Evolutionary conservation across 2,888 invertebrate species (phyloP), one percentile per base, ranked within the genome.

Genomic region (Calameuta filiformis): DNA sequence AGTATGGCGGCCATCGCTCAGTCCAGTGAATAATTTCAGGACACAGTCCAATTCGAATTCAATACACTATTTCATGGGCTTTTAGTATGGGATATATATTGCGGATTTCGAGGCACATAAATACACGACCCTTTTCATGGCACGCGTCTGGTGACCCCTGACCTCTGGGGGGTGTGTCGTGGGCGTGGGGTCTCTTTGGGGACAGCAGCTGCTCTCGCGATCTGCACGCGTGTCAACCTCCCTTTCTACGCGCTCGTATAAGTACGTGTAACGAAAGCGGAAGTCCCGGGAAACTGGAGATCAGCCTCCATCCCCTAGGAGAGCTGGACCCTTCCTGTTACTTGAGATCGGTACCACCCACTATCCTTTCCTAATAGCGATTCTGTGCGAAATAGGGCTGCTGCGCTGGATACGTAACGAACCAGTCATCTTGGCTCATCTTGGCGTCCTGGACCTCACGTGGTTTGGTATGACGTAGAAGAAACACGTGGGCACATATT

Each of bases 91-190:
- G 40, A 56, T 23, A 23, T 56, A 56, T 56, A 15, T 56, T 56
- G 40, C 40, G 9, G 40, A 56, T 56, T 56, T 23, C 6, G 15
- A 23, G 23, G 40, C 40, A 56, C 40, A 56, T 56, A 23, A 56
- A 23, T 56, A 56, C 23, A 56, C 40, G 40, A 56, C 23, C 23
- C 40, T 23, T 56, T 23, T 56, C 40, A 56, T 56, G 40, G 40
- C 40, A 56, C 40, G 40, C 40, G 40, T 23, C 40, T 15, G 83
- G 87, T 84, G 82, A 80, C 83, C 84, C 85, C 78, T 79, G 81
- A 81, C 77, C 80, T 33, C 80, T 77, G 81, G 76, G 86, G 88
- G 90, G 90, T 89, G 90, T 90, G 89, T 88, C 89, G 87, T 86
- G 86, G 90, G 90, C 90, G 90, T 90, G 88, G 83, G 84, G 85